Conservation (phyloP, 2,113 vertebrate species). For the Petrocephalus microphthalmus region DNA sequence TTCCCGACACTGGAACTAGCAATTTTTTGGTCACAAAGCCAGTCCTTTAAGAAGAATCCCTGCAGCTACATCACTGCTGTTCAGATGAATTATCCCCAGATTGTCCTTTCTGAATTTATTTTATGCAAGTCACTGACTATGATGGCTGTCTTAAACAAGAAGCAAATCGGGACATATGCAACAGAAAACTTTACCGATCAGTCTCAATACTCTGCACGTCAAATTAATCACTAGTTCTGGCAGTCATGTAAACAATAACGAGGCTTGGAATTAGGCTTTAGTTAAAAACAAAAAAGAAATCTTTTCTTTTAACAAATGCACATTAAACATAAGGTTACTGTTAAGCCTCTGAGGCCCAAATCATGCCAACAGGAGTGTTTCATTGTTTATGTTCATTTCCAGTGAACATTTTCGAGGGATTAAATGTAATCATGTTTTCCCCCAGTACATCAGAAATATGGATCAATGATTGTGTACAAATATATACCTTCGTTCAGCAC, state of each 20-base stretch:
- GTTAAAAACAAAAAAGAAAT: background rate
- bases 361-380: background rate
- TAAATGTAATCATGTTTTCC: background rate
- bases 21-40: constrained; percentile 1
- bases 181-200: background rate
- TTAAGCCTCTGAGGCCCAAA: background rate
- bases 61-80: background rate
- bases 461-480: background rate
- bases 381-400: background rate
- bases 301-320: background rate
- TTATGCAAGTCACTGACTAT: background rate
- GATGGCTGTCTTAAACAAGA: background rate
- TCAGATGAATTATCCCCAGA: background rate
- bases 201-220: background rate
- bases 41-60: background rate
- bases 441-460: background rate
- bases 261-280: background rate
- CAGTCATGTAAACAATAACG: background rate
- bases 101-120: background rate
- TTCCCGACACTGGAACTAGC: background rate
- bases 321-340: background rate
- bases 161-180: background rate
- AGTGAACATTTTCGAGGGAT: background rate
- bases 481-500: background rate
- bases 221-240: background rate